These are phyloP conservation scores for Lethrus apterus DNA, from an alignment of 1,140 invertebrate genomes.

Conservation along the genomic window DNA sequence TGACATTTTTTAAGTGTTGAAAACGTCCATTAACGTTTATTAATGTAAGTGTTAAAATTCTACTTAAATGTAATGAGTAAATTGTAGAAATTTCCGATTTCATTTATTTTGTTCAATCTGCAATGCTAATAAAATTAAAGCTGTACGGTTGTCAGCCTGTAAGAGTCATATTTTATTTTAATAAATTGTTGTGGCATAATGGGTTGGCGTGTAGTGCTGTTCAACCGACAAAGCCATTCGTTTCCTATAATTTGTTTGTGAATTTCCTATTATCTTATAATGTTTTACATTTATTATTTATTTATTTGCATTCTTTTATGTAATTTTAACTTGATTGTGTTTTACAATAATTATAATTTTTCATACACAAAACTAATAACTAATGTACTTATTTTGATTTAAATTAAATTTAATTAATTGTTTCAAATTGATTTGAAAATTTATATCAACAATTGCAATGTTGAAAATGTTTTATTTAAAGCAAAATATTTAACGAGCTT, in stretches of 20 bases:
- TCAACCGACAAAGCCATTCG: background rate
- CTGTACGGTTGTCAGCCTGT: conserved; percentile 11
- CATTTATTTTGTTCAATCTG: conserved; percentile 2
- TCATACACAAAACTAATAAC: background rate
- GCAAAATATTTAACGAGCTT: too few species aligned
- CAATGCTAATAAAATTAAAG: conserved; percentile 15
- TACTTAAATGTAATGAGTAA: too few species aligned
- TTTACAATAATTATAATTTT: background rate
- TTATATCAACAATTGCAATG: too few species aligned
- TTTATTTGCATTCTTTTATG: background rate
- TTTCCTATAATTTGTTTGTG: background rate
- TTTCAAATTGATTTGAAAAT: too few species aligned
- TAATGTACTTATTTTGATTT: background rate
- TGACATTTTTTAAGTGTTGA: too few species aligned
- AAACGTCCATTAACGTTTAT: too few species aligned
- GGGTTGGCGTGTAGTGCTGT: too few species aligned
- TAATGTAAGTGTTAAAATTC: too few species aligned
- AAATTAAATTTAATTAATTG: too few species aligned
- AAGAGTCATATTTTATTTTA: conserved; percentile 15
- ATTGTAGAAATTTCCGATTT: background rate
- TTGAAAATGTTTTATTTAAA: too few species aligned
- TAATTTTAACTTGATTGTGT: background rate
- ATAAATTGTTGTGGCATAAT: conserved; percentile 12
- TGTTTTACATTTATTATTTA: background rate
- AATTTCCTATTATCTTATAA: conserved; percentile 1